Evolutionary conservation across 2,797 vertebrate genomes (phyloP), one percentile per base, ranked within the genome.

Genomic region (Sebastes hubbsi): DNA sequence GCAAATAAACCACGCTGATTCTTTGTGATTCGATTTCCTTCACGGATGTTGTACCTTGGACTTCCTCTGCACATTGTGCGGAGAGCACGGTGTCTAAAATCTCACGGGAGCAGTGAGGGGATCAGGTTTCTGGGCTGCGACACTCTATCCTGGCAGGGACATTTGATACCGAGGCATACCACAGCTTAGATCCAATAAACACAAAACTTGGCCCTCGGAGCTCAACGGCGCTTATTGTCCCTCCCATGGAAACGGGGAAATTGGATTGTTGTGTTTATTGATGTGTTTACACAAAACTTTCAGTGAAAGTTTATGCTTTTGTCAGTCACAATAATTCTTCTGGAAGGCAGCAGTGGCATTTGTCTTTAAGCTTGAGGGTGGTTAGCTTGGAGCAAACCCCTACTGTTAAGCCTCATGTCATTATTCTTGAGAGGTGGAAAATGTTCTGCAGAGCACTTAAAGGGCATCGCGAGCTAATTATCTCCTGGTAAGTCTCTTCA

Each of bases 111-210:
- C 66, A 11, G 74, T 1, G 68, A 63, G 46, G 75, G 81, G 89
- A 89, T 95, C 76, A 11, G 67, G 85, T 95, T 93, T 90, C 94
- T 74, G 60, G 69, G 55, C 75, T 82, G 78, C 8, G 82, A 93
- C 90, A 93, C 83, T 78, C 65, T 77, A 87, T 89, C 81, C 86
- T 71, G 79, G 78, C 70, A 77, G 82, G 77, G 88, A 46, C 80
- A 91, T 82, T 69, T 80, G 88, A 94, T 88, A 86, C 88, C 22
- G 14, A 81, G 77, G 58, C 84, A 90, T 90, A 81, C 87, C 85
- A 77, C 71, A 70, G 85, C 64, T 58, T 75, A 73, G 85, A 87
- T 93, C 86, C 89, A 91, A 90, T 86, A 90, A 87, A 91, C 87
- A 92, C 66, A 80, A 81, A 88, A 88, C 75, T 70, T 55, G 30